Evolutionary conservation across 2,797 vertebrate species (phyloP).

Genomic region (Tympanoctomys barrerae): DNA sequence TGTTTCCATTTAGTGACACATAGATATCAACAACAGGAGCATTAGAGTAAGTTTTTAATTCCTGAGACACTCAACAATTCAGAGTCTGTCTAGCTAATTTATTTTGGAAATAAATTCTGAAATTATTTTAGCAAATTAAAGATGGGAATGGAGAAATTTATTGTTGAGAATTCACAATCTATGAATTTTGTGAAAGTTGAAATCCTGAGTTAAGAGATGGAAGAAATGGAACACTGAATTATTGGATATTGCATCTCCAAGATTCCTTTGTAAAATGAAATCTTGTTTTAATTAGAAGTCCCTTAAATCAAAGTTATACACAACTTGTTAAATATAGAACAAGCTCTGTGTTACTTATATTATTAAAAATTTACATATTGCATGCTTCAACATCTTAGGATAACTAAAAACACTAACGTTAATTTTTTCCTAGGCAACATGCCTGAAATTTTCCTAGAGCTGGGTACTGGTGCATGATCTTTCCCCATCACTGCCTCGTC

Average conservation of each 20-base stretch:
- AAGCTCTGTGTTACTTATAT: background rate
- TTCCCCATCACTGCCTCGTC: background rate
- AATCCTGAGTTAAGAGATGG: background rate
- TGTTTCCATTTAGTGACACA: background rate
- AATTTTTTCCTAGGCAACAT: background rate
- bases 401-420: background rate
- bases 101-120: slow-evolving; percentile 32
- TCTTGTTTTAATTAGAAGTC: background rate
- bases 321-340: background rate
- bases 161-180: background rate
- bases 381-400: background rate
- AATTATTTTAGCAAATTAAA: background rate
- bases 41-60: background rate
- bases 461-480: background rate
- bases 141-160: background rate
- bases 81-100: background rate
- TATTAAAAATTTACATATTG: background rate
- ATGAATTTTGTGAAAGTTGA: background rate
- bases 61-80: background rate
- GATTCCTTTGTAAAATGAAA: rapidly evolving
- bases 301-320: background rate
- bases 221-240: background rate
- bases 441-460: background rate
- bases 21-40: background rate
- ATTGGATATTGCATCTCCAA: background rate